Conservation (phyloP, 1,140 invertebrate species). For the Lasaia peninsularis region DNA sequence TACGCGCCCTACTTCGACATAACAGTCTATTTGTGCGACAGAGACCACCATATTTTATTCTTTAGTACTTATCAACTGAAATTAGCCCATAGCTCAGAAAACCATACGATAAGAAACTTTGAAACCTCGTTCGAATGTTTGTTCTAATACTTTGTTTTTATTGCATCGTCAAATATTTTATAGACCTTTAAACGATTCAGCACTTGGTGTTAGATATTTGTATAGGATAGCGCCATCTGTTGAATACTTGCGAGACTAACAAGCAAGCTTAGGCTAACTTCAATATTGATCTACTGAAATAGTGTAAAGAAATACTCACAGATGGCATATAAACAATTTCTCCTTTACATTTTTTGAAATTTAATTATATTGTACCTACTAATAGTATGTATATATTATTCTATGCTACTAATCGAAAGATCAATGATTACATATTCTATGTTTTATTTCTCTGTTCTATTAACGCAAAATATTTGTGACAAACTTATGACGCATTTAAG, state of each 20-base stretch:
- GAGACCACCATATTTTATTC: conserved; percentile 31
- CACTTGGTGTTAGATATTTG: too few relatives aligned
- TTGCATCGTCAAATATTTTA: neutral
- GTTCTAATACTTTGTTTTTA: neutral
- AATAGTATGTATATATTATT: too few relatives aligned
- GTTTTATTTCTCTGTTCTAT: too few relatives aligned
- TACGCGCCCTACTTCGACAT: conserved; percentile 66
- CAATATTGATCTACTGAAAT: neutral
- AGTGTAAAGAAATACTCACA: neutral
- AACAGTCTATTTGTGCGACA: conserved; percentile 55
- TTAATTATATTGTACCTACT: too few relatives aligned
- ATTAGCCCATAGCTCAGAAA: neutral
- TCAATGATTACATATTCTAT: too few relatives aligned
- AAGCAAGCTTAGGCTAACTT: neutral
- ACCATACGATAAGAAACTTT: neutral
- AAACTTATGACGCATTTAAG: too few relatives aligned
- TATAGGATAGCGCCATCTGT: neutral
- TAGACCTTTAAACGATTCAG: neutral
- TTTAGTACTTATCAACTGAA: neutral
- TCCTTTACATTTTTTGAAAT: too few relatives aligned
- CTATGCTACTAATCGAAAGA: too few relatives aligned
- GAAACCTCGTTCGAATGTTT: neutral
- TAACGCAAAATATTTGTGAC: too few relatives aligned
- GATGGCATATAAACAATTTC: neutral
- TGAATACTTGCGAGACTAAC: neutral